A percentile compares a stretch with the other conserved stretches of the same genome.
Evolutionary conservation across 2,797 vertebrate species (phyloP).

Genomic region (Sebastes hubbsi): DNA sequence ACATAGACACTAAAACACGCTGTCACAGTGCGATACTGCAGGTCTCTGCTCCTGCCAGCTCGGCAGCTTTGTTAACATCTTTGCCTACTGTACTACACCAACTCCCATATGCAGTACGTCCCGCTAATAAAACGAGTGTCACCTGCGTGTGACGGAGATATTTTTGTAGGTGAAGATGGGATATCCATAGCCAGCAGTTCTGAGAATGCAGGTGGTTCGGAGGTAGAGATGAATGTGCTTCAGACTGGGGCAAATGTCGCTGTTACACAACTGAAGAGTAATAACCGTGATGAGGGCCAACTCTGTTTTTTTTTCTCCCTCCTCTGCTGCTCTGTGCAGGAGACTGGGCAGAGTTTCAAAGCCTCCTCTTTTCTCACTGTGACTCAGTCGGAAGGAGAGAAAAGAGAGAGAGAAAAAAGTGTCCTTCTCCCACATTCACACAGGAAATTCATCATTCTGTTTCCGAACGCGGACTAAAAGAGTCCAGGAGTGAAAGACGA

Average conservation of each 20-base stretch:
- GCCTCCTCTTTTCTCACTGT: conserved; percentile 65
- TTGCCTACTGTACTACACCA: conserved; percentile 14
- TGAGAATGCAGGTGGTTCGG: conserved; percentile 61
- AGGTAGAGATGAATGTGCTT: conserved; percentile 65
- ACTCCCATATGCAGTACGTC: conserved; percentile 27
- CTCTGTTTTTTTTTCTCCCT: conserved; percentile 9
- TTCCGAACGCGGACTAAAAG: conserved; percentile 38
- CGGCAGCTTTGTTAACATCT: conserved; percentile 49
- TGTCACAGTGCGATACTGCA: conserved; percentile 23
- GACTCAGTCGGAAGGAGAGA: conserved; percentile 59
- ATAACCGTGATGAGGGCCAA: conserved; percentile 59
- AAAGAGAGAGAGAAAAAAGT: conserved; percentile 17
- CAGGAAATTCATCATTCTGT: conserved; percentile 51
- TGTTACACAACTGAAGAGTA: conserved; percentile 71
- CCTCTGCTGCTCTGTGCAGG: conserved; percentile 54
- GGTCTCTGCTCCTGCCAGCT: conserved; percentile 21
- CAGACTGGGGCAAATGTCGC: conserved; percentile 64
- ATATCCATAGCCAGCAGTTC: conserved; percentile 49
- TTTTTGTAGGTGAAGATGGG: conserved; percentile 44
- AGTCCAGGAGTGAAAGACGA: conserved; percentile 11
- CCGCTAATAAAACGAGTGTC: conserved; percentile 25
- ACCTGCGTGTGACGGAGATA: conserved; percentile 36
- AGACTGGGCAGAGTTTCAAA: conserved; percentile 69
- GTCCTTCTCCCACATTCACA: conserved; percentile 47
- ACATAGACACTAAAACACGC: conserved; percentile 9